phyloP scores from a whole-genome alignment of 2,797 vertebrate species.

The Pteronotus mesoamericanus region DNA sequence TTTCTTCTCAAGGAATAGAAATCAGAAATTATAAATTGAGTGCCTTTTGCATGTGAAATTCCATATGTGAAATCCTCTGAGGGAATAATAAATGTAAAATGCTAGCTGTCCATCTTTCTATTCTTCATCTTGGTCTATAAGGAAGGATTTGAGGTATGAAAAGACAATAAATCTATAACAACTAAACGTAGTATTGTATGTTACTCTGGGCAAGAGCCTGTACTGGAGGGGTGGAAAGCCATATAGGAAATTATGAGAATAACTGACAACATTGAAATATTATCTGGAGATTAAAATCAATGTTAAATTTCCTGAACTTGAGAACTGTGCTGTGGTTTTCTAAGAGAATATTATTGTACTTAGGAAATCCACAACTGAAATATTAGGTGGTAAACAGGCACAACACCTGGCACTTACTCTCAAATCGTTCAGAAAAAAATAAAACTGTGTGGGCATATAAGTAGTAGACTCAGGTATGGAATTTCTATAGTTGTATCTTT shows the following conservation, averaged over 20 bases:
- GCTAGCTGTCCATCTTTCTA: neutral
- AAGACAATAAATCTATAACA: neutral
- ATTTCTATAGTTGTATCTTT: neutral
- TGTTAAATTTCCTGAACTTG: conserved; percentile 1
- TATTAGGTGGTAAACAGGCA: neutral
- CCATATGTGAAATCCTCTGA: neutral
- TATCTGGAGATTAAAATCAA: neutral
- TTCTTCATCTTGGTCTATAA: neutral
- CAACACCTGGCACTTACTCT: neutral
- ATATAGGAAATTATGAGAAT: neutral
- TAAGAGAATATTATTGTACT: conserved; percentile 19
- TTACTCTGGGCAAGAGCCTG: neutral
- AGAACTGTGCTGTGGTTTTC: neutral
- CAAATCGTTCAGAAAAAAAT: neutral
- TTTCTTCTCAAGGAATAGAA: neutral
- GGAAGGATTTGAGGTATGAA: neutral
- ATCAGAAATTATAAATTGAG: neutral
- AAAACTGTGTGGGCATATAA: neutral
- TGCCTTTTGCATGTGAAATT: neutral
- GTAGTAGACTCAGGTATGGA: neutral
- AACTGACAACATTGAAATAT: neutral
- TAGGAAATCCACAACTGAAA: neutral
- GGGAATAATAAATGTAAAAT: neutral
- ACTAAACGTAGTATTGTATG: neutral
- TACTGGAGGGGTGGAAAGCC: neutral